Base-by-base conservation (phyloP, 2,888 invertebrate genomes). In the Hydroisotoma schaefferi region DNA sequence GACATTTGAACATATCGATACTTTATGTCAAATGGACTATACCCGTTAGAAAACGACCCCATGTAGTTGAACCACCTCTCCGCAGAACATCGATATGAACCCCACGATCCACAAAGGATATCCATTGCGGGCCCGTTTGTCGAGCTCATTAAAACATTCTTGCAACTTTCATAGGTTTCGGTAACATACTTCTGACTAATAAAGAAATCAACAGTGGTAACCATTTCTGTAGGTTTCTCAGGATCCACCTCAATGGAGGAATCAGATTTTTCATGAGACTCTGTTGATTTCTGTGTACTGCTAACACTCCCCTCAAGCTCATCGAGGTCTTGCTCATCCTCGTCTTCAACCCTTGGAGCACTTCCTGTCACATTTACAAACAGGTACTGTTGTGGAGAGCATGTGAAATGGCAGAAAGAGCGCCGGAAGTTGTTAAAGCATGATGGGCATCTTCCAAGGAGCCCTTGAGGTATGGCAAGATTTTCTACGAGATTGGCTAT, bases 371-470 rank as follows among this genome's bases (percentile, higher is more conserved):
- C 75, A 27, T 73, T 73, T 33, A 85, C 74, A 73, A 84, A 88
- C 37, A 78, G 74, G 25, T 82, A 81, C 71, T 94, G 93, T 47
- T 86, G 80, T 0, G 87, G 83, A 2, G 84, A 81, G 76, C 95
- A 97, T 3, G 88, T 87, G 77, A 90, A 82, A 68, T 86, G 83
- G 75, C 97, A 97, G 69, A 89, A 86, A 33, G 87, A 81, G 44
- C 83, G 80, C 6, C 84, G 81, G 70, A 92, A 83, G 76, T 95
- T 97, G 60, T 81, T 78, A 1, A 83, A 76, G 74, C 95, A 97
- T 0, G 87, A 84, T 0, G 90, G 88, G 75, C 97, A 97, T 47
- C 92, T 81, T 4, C 84, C 82, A 18, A 90, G 83, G 0, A 93
- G 76, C 52, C 83, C 81, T 43, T 84, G 84, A 0, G 87, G 86